These are phyloP conservation scores for Diadophis punctatus DNA, from an alignment of 2,113 vertebrate species.

Conservation along the genomic window DNA sequence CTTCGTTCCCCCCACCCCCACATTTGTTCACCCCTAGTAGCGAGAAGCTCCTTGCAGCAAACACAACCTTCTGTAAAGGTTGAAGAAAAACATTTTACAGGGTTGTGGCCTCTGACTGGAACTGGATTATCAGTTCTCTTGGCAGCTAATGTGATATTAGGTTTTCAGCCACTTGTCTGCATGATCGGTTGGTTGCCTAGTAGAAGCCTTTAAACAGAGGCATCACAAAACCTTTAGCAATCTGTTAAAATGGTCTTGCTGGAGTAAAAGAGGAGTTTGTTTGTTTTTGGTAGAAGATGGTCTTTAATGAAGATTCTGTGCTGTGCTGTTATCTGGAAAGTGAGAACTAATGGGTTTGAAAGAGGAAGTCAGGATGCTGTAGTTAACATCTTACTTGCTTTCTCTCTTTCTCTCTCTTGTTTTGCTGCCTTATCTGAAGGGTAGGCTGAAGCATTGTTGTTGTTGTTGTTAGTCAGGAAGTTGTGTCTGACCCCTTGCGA, in stretches of 20 bases:
- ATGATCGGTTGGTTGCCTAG: not conserved
- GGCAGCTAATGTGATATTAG: not conserved
- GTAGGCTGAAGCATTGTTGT: not conserved
- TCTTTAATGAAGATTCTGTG: conserved; percentile 2
- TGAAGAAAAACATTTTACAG: not conserved
- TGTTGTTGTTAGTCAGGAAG: too few species aligned
- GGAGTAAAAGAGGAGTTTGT: not conserved
- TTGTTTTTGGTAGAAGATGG: not conserved
- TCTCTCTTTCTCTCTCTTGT: not conserved
- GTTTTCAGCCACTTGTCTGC: not conserved
- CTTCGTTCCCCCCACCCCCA: not conserved
- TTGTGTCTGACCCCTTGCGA: too few species aligned
- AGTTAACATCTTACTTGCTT: not conserved
- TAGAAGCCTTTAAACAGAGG: not conserved
- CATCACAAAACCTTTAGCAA: not conserved
- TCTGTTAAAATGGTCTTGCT: not conserved
- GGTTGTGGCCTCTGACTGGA: not conserved
- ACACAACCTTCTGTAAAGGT: not conserved
- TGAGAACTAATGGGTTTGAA: conserved; percentile 13
- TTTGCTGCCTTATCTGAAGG: not conserved
- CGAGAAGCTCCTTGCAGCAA: not conserved
- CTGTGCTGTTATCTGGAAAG: conserved; percentile 7
- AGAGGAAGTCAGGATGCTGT: not conserved
- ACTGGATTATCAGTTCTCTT: not conserved
- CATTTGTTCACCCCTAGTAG: not conserved